Base-by-base conservation (phyloP, 2,113 vertebrate species). In the Melanostigma gelatinosum region DNA sequence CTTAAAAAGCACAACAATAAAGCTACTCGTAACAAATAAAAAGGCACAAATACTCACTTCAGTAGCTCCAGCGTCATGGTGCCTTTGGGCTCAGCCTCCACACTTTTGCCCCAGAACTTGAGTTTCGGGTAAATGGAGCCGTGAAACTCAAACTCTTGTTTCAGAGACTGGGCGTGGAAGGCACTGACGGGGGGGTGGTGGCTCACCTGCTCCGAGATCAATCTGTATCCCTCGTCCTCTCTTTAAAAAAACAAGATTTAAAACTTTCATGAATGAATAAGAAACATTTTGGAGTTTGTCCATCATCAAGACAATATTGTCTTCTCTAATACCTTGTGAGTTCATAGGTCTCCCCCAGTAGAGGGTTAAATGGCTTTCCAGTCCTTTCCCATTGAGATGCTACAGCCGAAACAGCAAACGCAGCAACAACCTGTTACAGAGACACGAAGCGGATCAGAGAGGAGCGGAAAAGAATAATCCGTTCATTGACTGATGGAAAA, bases 311-410 rank as follows among this genome's bases (percentile, higher is more conserved):
- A 55, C 15, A 60, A 32, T 60, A 34, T 16, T 60, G 13, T 24
- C n/a, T 29, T 76, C 1, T 66, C 40, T 8, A 3, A 22, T 92
- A 99, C 98, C 98, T 97, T 91, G 92, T 91, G 72, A 99, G 93
- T 85, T 99, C 98, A 77, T 96, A 99, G 0, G 98, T 99, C 91
- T 99, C 98, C 81, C 98, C 98, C 85, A 99, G 86, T 44, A 99
- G 94, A 0, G 98, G 98, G 81, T 99, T 99, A 92, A 99, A 99
- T 2, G 98, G 98, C 88, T 99, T 99, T 93, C 98, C 98, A 86
- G 98, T 99, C 93, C 98, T 95, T 89, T 99, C 98, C 98, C 97
- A 99, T 88, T 99, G 97, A 88, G 98, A 98, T 46, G 98, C 98
- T 79, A 99, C 98, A 38, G 98, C 95, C 3, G 97, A 99, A 70